Conservation (phyloP, 2,113 vertebrate genomes). For the Pao palembangensis region DNA sequence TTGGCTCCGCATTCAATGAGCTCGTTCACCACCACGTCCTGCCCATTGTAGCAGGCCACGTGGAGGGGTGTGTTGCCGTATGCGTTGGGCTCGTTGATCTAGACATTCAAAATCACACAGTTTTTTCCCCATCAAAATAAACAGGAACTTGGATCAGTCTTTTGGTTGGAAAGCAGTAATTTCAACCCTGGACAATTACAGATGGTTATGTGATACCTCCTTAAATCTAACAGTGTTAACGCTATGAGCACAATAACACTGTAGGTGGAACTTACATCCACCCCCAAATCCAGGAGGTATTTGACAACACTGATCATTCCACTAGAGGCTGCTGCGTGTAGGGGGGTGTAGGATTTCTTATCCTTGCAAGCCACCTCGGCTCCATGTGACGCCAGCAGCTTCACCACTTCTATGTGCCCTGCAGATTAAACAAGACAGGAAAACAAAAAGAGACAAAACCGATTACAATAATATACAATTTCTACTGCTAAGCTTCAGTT, state of each 20-base stretch:
- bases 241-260: background rate
- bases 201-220: background rate
- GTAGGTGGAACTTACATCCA: constrained; percentile 83
- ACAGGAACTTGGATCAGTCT: background rate
- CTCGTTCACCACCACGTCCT: constrained; percentile 97
- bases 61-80: constrained; percentile 96
- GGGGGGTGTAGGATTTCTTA: constrained; percentile 94
- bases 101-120: background rate
- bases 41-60: constrained; percentile 96
- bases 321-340: constrained; percentile 94
- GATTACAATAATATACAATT: background rate
- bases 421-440: constrained; percentile 10
- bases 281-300: constrained; percentile 92
- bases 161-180: background rate
- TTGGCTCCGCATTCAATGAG: constrained; percentile 94
- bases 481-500: too few species aligned
- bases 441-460: background rate
- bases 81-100: constrained; percentile 97
- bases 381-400: constrained; percentile 89
- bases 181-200: background rate
- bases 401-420: constrained; percentile 98
- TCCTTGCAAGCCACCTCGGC: constrained; percentile 97
- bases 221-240: background rate
- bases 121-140: background rate
- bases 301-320: constrained; percentile 97